Evolutionary conservation across 2,113 vertebrate species (phyloP).

Genomic region (Ciconia stormi): DNA sequence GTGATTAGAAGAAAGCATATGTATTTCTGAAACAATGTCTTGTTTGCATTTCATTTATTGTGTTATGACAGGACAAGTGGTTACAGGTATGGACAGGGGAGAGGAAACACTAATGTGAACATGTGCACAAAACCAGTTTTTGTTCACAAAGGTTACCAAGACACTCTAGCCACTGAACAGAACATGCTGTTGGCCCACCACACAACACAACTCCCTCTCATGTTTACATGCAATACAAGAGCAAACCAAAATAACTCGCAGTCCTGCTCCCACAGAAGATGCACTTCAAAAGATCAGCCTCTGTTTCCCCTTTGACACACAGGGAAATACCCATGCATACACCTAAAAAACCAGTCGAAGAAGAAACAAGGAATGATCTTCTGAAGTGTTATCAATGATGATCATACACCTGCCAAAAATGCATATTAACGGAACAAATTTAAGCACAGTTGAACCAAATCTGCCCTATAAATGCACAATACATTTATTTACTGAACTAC

Average conservation of each 20-base stretch:
- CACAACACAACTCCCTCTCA: not conserved
- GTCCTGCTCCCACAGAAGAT: not conserved
- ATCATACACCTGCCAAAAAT: not conserved
- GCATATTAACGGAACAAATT: not conserved
- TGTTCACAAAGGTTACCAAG: not conserved
- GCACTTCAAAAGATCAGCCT: not conserved
- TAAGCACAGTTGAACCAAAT: not conserved
- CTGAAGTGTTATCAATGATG: not conserved
- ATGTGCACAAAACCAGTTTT: not conserved
- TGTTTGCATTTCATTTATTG: constrained; percentile 60
- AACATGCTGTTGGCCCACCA: not conserved
- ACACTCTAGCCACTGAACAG: not conserved
- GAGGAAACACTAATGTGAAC: not conserved
- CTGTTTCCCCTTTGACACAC: not conserved
- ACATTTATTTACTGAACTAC: not conserved
- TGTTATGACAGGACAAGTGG: constrained; percentile 8
- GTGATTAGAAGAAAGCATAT: not conserved
- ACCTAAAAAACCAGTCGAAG: not conserved
- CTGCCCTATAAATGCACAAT: not conserved
- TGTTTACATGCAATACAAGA: constrained; percentile 20
- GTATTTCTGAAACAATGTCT: not conserved
- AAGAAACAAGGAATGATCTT: not conserved
- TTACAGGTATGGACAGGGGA: constrained; percentile 23
- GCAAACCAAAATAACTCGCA: not conserved
- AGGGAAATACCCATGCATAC: not conserved